phyloP scores from a whole-genome alignment of 1,140 invertebrate species.

The Bombus sibiricus region DNA sequence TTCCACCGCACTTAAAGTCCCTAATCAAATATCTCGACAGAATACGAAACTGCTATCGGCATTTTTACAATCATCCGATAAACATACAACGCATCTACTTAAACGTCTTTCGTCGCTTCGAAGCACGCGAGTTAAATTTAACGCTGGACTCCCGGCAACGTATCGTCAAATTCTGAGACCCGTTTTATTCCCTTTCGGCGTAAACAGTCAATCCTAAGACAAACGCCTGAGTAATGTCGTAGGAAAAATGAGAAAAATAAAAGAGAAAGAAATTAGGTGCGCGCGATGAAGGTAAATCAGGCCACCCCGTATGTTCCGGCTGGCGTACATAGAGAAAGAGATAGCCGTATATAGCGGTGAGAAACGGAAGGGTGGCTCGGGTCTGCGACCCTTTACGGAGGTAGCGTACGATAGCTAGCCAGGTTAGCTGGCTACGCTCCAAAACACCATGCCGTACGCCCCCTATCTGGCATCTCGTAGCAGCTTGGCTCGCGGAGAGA shows the following conservation, averaged over 20 bases:
- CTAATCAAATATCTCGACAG: no score
- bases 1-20: not conserved
- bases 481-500: constrained; percentile 59
- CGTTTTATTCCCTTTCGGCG: not conserved
- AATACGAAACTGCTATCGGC: no score
- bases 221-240: no score
- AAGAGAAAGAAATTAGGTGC: not conserved
- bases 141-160: not conserved
- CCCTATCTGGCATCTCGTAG: constrained; percentile 65
- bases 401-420: constrained; percentile 53
- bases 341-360: not conserved
- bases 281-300: not conserved
- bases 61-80: no score
- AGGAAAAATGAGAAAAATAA: not conserved
- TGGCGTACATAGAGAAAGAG: not conserved
- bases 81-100: no score
- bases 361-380: constrained; percentile 45
- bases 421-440: constrained; percentile 63
- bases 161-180: not conserved
- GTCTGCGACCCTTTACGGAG: constrained; percentile 42
- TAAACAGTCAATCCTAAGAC: not conserved
- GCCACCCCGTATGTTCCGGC: not conserved
- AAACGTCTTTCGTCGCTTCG: no score
- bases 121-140: no score
- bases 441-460: constrained; percentile 60